Percentiles rank a stretch among this genome's conserved stretches.
These are phyloP conservation scores for Drosophila orena DNA, from an alignment of 1,140 invertebrate species.

Conservation along the genomic window DNA sequence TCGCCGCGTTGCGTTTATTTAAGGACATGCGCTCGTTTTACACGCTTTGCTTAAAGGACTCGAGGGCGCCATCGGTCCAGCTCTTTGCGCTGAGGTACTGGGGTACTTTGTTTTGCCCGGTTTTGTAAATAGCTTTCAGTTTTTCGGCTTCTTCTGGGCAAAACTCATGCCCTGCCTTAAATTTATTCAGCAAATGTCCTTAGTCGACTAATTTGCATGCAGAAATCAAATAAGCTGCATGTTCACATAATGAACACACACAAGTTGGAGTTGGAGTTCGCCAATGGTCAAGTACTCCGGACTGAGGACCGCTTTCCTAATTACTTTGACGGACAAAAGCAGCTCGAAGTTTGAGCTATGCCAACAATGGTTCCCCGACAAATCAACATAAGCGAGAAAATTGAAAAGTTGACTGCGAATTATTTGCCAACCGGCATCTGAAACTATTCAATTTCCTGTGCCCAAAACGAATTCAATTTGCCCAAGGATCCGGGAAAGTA, in stretches of 20 bases:
- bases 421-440: slow-evolving; percentile 76
- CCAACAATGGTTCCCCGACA: slow-evolving; percentile 65
- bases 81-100: not conserved
- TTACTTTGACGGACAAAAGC: slow-evolving; percentile 83
- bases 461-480: slow-evolving; percentile 65
- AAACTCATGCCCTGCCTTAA: slow-evolving; percentile 43
- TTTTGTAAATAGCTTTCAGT: slow-evolving; percentile 62
- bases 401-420: slow-evolving; percentile 65
- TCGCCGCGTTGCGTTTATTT: slow-evolving; percentile 56
- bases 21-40: slow-evolving; percentile 75
- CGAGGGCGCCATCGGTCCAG: slow-evolving; percentile 24
- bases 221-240: slow-evolving; percentile 78
- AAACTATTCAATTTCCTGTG: slow-evolving; percentile 80
- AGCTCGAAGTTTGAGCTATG: slow-evolving; percentile 60
- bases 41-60: slow-evolving; percentile 65
- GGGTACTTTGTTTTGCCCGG: slow-evolving; percentile 35
- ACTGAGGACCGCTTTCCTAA: slow-evolving; percentile 61
- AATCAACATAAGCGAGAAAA: slow-evolving; percentile 74
- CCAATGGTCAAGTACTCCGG: slow-evolving; percentile 58
- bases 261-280: slow-evolving; percentile 1
- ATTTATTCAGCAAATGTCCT: slow-evolving; percentile 78
- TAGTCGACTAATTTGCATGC: slow-evolving; percentile 79
- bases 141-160: slow-evolving; percentile 57
- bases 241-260: slow-evolving; percentile 71
- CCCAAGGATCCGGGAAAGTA: slow-evolving; percentile 36